phyloP scores from a whole-genome alignment of 2,113 vertebrate species.

The Menura novaehollandiae region DNA sequence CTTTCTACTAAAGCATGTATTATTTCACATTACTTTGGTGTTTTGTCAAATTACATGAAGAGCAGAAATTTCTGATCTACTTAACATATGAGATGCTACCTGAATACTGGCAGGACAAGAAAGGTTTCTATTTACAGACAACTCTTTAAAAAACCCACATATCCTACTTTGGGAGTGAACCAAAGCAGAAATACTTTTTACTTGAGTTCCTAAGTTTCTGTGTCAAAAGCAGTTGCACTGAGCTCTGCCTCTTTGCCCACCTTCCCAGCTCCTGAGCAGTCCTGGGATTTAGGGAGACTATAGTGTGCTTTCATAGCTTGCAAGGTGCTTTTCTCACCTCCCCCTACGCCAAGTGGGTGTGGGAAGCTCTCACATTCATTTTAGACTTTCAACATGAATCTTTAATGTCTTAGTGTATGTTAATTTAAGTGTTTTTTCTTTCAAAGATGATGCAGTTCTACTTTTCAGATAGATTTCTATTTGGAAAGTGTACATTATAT shows the following conservation, averaged over 20 bases:
- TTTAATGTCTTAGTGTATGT: neutral
- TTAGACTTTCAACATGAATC: neutral
- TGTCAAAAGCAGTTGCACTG: neutral
- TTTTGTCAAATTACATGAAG: neutral
- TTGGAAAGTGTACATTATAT: neutral
- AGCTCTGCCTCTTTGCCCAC: neutral
- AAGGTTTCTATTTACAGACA: neutral
- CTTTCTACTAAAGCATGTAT: neutral
- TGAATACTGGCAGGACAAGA: accelerated
- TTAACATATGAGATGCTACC: neutral
- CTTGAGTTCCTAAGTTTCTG: neutral
- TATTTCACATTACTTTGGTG: neutral
- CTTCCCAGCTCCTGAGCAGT: neutral
- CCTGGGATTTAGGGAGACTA: neutral
- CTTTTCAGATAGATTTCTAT: neutral
- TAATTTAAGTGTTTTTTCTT: neutral
- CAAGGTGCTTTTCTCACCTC: neutral
- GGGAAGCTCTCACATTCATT: neutral
- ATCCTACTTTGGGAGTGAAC: neutral
- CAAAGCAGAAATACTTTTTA: neutral
- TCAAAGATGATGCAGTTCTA: neutral
- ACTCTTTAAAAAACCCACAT: neutral
- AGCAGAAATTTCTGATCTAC: neutral
- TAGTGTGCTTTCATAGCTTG: neutral
- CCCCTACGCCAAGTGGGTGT: neutral